Conservation (phyloP, 2,888 invertebrate species). For the Idaea biselata region DNA sequence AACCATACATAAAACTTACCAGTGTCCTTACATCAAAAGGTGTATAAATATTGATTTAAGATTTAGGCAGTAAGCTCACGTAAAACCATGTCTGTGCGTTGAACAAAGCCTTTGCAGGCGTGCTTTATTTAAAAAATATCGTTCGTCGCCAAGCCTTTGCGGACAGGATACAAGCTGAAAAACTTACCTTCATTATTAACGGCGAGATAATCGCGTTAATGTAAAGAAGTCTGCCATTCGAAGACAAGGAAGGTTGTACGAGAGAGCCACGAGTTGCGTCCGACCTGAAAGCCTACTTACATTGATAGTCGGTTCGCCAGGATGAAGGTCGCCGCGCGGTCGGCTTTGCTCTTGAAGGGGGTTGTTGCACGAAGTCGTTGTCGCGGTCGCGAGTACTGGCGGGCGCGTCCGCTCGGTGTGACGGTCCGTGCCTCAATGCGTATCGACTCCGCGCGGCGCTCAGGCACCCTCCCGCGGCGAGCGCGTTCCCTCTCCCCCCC, state of each 20-base stretch:
- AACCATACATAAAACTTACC: slow-evolving; percentile 6
- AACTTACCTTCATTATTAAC: background rate
- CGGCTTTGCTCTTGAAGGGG: slow-evolving; percentile 21
- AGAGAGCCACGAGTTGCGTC: slow-evolving; percentile 1
- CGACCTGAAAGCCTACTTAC: slow-evolving; percentile 14
- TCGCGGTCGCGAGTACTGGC: slow-evolving; percentile 33
- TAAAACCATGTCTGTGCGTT: background rate
- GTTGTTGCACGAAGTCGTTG: slow-evolving; percentile 29
- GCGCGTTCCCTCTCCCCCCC: slow-evolving; percentile 55
- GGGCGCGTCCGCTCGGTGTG: slow-evolving; percentile 45
- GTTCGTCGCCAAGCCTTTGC: background rate
- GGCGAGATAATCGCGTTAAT: background rate
- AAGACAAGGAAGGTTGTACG: background rate
- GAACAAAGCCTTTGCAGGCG: background rate
- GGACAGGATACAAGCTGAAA: background rate
- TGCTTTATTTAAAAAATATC: background rate
- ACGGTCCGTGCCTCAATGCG: slow-evolving; percentile 57
- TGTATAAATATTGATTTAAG: slow-evolving; percentile 13
- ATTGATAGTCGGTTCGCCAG: slow-evolving; percentile 16
- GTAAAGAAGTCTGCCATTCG: background rate
- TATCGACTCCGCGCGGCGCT: slow-evolving; percentile 68
- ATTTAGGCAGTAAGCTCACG: slow-evolving; percentile 8
- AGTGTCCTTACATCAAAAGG: slow-evolving; percentile 5
- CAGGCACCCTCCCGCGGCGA: slow-evolving; percentile 45
- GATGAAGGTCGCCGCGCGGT: slow-evolving; percentile 19